Evolutionary conservation across 2,888 invertebrate genomes (phyloP).

Genomic region (Eupithecia abbreviata): DNA sequence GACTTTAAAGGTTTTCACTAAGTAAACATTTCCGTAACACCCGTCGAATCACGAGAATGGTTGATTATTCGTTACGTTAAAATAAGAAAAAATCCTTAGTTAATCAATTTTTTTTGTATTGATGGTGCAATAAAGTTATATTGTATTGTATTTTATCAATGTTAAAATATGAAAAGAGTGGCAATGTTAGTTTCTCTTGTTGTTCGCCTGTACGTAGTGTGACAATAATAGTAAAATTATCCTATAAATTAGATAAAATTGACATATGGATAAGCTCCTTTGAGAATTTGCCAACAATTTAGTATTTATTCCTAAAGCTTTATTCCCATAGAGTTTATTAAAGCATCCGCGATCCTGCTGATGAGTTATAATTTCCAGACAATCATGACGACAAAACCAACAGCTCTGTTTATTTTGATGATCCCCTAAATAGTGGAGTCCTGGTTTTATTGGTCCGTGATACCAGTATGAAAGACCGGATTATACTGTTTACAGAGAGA

Average conservation of each 20-base stretch:
- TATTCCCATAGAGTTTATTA: background rate
- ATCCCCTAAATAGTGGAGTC: constrained; percentile 10
- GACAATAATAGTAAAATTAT: background rate
- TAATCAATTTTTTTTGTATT: too few species aligned
- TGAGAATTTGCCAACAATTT: too few species aligned
- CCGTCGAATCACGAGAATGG: background rate
- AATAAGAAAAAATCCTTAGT: background rate
- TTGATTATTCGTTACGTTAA: background rate
- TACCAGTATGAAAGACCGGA: constrained; percentile 26
- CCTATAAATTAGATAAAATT: background rate
- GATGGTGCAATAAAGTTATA: too few species aligned
- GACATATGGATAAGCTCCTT: too few species aligned
- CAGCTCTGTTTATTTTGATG: background rate
- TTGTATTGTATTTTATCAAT: too few species aligned
- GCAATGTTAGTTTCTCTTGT: background rate
- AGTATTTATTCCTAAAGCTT: background rate
- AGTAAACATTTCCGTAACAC: background rate
- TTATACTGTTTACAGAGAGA: constrained; percentile 20
- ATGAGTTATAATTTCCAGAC: background rate
- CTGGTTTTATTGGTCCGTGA: constrained; percentile 23
- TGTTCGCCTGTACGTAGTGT: background rate
- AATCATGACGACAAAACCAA: background rate
- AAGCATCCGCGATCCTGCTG: too few species aligned
- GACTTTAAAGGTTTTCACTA: background rate
- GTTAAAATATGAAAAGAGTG: too few species aligned